Conservation (phyloP, 2,888 invertebrate species). For the Boloria euphrosyne region DNA sequence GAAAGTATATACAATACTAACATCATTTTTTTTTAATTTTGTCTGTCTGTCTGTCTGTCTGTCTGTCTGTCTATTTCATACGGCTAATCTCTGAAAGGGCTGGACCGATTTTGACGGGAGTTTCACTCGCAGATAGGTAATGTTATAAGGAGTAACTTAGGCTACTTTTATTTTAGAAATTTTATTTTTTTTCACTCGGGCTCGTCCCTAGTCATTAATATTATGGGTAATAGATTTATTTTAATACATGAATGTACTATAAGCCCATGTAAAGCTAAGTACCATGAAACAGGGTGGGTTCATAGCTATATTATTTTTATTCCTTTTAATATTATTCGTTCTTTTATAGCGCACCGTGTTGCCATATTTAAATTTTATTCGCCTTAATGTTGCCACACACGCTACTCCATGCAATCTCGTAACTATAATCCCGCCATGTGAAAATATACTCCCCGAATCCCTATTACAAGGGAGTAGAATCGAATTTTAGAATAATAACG, state of each 20-base stretch:
- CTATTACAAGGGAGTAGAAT: slow-evolving; percentile 47
- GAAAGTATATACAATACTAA: no score
- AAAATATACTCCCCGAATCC: slow-evolving; percentile 4
- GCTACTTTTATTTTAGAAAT: no score
- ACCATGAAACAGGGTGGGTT: slow-evolving; percentile 11
- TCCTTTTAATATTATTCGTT: slow-evolving; percentile 71
- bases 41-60: no score
- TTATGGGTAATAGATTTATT: not conserved
- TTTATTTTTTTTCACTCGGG: no score
- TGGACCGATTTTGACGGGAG: no score
- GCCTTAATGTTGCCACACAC: slow-evolving; percentile 80
- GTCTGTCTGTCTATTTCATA: no score
- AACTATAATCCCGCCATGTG: slow-evolving; percentile 58
- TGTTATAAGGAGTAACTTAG: no score
- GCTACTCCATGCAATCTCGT: slow-evolving; percentile 76
- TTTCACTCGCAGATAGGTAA: no score
- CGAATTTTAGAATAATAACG: slow-evolving; percentile 31
- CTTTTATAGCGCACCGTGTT: slow-evolving; percentile 72
- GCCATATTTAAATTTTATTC: slow-evolving; percentile 82
- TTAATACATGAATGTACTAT: slow-evolving; percentile 1
- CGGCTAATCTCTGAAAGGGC: no score
- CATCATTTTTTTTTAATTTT: no score
- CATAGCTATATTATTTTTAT: slow-evolving; percentile 44
- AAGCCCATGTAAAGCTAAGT: slow-evolving; percentile 3
- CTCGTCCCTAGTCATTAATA: no score